Percentiles rank a stretch among this genome's conserved stretches.
These are phyloP conservation scores for Rhingia rostrata DNA, from an alignment of 2,888 invertebrate genomes.

Conservation along the genomic window DNA sequence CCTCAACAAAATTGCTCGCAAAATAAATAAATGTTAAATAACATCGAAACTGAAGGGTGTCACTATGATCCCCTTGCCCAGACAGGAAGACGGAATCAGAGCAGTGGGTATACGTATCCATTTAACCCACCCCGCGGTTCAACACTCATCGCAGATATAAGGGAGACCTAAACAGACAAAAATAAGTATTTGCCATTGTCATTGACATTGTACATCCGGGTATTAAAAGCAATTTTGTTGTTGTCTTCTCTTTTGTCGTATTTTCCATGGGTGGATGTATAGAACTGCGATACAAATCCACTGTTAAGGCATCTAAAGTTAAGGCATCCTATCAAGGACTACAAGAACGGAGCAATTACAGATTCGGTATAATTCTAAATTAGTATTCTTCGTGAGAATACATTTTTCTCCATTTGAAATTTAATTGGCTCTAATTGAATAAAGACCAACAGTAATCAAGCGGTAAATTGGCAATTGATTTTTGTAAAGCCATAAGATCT, in stretches of 20 bases:
- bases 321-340: conserved; percentile 17
- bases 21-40: conserved; percentile 74
- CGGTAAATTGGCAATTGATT: conserved; percentile 14
- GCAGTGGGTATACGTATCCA: conserved; percentile 38
- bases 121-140: conserved; percentile 36
- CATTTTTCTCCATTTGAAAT: conserved; percentile 38
- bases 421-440: conserved; percentile 48
- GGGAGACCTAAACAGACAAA: conserved; percentile 68
- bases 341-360: conserved; percentile 45
- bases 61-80: conserved; percentile 53
- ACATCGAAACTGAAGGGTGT: conserved; percentile 69
- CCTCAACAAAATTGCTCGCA: conserved; percentile 62
- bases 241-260: conserved; percentile 35
- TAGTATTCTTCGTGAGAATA: conserved; percentile 49
- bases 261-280: conserved; percentile 9
- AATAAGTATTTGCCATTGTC: conserved; percentile 69
- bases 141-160: background rate
- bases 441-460: conserved; percentile 9
- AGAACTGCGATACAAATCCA: conserved; percentile 15
- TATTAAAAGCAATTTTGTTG: conserved; percentile 69
- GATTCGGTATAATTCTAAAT: conserved; percentile 32
- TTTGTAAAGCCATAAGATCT: background rate
- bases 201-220: conserved; percentile 73
- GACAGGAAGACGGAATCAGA: conserved; percentile 52
- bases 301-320: conserved; percentile 1